These are phyloP conservation scores for Ramazzottius varieornatus DNA, from an alignment of 2,888 invertebrate species.

Conservation along the genomic window DNA sequence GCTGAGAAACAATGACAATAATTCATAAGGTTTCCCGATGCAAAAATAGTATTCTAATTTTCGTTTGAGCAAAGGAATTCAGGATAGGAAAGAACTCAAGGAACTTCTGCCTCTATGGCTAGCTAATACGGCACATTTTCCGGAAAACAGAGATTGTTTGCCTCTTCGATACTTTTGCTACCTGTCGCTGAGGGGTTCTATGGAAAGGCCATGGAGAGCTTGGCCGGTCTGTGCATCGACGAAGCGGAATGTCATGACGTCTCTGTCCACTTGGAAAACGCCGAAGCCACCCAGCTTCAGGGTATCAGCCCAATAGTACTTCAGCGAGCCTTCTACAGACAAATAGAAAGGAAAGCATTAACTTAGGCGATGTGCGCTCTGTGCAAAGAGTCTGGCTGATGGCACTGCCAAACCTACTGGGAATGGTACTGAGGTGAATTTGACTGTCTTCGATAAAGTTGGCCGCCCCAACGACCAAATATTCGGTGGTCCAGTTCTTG, in stretches of 20 bases:
- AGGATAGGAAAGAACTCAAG: too few relatives aligned
- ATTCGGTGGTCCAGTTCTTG: constrained; percentile 5
- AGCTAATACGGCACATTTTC: too few relatives aligned
- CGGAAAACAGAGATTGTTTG: too few relatives aligned
- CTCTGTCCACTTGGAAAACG: neutral
- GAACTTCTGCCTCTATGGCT: too few relatives aligned
- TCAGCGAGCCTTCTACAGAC: neutral
- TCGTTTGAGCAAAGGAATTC: too few relatives aligned
- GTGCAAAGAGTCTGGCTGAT: neutral
- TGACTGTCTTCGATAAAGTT: constrained; percentile 6
- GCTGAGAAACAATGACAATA: too few relatives aligned
- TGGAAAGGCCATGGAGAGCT: too few relatives aligned
- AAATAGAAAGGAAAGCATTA: neutral
- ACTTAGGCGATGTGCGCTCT: neutral
- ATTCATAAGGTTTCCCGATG: too few relatives aligned
- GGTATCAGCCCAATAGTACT: constrained; percentile 6
- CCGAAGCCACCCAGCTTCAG: constrained; percentile 6
- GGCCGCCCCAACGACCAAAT: constrained; percentile 4
- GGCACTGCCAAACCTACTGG: neutral
- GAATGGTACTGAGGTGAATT: neutral
- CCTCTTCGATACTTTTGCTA: too few relatives aligned
- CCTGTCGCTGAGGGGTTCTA: too few relatives aligned
- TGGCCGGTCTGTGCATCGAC: neutral
- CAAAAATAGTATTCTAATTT: too few relatives aligned
- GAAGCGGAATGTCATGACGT: neutral